Evolutionary conservation across 2,888 invertebrate species (phyloP).

Genomic region (Psococerastis gibbosa): DNA sequence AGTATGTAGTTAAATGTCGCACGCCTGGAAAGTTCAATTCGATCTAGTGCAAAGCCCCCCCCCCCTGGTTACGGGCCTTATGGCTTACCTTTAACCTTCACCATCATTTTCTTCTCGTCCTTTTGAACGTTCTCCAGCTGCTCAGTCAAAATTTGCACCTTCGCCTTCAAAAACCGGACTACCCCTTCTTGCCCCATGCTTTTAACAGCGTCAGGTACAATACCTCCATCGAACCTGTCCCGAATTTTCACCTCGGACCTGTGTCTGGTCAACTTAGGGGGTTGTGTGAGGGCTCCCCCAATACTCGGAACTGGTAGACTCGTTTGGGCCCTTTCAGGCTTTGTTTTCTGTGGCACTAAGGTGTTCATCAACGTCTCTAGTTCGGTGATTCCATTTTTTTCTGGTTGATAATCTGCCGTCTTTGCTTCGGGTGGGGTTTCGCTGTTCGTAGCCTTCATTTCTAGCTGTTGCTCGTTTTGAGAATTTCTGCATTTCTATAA

Average conservation of each 20-base stretch:
- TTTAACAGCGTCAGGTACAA: slow-evolving; percentile 12
- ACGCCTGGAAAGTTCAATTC: too few relatives aligned
- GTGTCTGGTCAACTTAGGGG: slow-evolving; percentile 1
- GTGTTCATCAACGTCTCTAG: too few relatives aligned
- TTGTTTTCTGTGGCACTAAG: too few relatives aligned
- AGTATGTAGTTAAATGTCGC: too few relatives aligned
- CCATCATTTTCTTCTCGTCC: slow-evolving; percentile 21
- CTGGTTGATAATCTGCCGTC: too few relatives aligned
- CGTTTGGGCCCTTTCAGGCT: neutral
- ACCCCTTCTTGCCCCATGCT: slow-evolving; percentile 20
- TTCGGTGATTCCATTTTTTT: too few relatives aligned
- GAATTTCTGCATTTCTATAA: too few relatives aligned
- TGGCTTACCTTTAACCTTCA: slow-evolving; percentile 20
- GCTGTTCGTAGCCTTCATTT: too few relatives aligned
- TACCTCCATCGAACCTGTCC: slow-evolving; percentile 14
- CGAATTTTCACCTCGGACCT: slow-evolving; percentile 11
- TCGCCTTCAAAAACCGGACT: slow-evolving; percentile 22
- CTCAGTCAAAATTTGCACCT: slow-evolving; percentile 22
- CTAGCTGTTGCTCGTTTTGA: too few relatives aligned
- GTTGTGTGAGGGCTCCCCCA: neutral
- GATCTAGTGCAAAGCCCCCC: too few relatives aligned
- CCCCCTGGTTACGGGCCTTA: too few relatives aligned
- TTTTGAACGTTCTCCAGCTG: slow-evolving; percentile 21
- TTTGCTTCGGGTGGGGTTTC: too few relatives aligned
- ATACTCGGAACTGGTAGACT: neutral